Evolutionary conservation across 2,797 vertebrate genomes (phyloP), one percentile per base, ranked within the genome.

Genomic region (Chelmon rostratus): DNA sequence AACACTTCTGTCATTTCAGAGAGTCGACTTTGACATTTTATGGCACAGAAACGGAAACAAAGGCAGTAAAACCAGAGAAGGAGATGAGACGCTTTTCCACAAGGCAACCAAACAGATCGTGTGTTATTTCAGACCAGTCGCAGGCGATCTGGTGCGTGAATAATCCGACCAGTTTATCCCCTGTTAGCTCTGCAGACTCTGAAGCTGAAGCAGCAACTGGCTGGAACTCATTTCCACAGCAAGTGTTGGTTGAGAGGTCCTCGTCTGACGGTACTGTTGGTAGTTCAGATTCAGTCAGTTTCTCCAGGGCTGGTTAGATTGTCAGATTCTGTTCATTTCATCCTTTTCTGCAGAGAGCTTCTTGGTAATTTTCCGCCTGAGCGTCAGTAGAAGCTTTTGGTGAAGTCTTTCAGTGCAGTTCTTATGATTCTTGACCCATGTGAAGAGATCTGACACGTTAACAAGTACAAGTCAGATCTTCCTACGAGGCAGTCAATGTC

Each of bases 71-170:
- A 71, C 47, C 63, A 83, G 53, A 73, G 56, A 61, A 74, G 37
- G 64, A 87, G 66, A 78, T 52, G 62, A 62, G 77, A 82, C 64
- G 66, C 53, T 25, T 82, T 85, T 72, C 66, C 82, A 81, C 69
- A 64, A 83, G 84, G 73, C 74, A 72, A 40, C 77, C 58, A 56
- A 21, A 28, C 35, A n/a, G 10, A 12, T 59, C 3, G 21, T 67
- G 81, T 88, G 81, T 83, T 79, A 67, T 81, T 56, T 59, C 25
- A 66, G 64, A 69, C 9, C 3, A 31, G 74, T 84, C 68, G 21
- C 83, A 73, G 77, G 28, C 33, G 3, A 47, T 82, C 77, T 85
- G 84, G 49, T 66, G 65, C 69, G 71, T 73, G 73, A 81, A 75
- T 80, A 58, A 58, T 65, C 28, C 13, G 7, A 57, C 23, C 59